phyloP scores from a whole-genome alignment of 2,888 invertebrate species.

The Timandra comae region DNA sequence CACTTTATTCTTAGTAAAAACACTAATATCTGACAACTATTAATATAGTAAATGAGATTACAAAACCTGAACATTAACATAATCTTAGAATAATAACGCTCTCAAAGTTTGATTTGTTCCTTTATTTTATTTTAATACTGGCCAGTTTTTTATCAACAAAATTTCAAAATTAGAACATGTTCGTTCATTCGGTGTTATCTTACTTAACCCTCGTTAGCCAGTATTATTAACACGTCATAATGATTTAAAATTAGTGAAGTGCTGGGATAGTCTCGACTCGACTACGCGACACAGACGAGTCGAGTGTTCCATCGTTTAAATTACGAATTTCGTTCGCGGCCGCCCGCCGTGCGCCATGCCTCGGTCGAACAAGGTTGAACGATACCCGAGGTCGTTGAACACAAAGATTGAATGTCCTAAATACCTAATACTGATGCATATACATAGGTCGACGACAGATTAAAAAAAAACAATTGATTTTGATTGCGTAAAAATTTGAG shows the following conservation, averaged over 20 bases:
- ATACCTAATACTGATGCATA: constrained; percentile 52
- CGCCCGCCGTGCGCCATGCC: constrained; percentile 29
- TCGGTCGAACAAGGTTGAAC: constrained; percentile 51
- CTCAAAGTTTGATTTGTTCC: too few relatives aligned
- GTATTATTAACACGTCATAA: constrained; percentile 25
- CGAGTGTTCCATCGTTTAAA: neutral
- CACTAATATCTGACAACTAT: too few relatives aligned
- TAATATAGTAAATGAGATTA: too few relatives aligned
- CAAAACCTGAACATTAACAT: too few relatives aligned
- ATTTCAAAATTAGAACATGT: too few relatives aligned
- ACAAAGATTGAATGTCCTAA: constrained; percentile 63
- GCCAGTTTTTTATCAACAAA: too few relatives aligned
- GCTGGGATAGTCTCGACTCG: neutral
- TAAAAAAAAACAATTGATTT: neutral
- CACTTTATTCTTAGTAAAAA: too few relatives aligned
- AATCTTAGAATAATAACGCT: too few relatives aligned
- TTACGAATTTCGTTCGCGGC: constrained; percentile 28
- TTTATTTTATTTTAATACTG: too few relatives aligned
- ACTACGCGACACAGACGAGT: neutral
- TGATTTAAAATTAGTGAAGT: neutral
- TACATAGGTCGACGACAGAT: constrained; percentile 3
- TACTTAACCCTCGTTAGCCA: constrained; percentile 1
- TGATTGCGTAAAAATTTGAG: too few relatives aligned
- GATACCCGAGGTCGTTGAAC: constrained; percentile 64
- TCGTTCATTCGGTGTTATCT: too few relatives aligned